Conservation (phyloP, 2,113 vertebrate species). For the Atractosteus spatula region DNA sequence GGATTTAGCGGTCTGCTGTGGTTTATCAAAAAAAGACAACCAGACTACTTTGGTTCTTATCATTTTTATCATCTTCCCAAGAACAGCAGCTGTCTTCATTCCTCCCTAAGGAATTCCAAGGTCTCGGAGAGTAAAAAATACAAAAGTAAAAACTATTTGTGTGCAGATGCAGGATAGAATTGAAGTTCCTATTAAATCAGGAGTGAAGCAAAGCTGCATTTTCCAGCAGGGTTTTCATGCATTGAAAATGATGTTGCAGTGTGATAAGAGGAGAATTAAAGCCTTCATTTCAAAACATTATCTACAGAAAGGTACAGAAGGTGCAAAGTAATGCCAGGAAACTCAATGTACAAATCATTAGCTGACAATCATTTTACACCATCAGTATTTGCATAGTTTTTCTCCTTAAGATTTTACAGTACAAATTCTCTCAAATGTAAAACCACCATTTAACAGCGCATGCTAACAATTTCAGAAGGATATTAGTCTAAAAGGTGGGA, state of each 20-base stretch:
- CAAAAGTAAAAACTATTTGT: not conserved
- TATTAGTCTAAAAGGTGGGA: no score
- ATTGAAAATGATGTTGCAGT: not conserved
- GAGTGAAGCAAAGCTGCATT: not conserved
- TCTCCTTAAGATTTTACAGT: no score
- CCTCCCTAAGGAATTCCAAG: not conserved
- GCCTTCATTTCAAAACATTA: not conserved
- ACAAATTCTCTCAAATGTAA: no score
- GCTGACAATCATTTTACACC: no score
- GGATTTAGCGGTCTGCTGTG: not conserved
- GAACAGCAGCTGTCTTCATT: not conserved
- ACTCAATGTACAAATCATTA: no score
- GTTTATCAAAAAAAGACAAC: not conserved
- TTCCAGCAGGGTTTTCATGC: not conserved
- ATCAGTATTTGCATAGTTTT: no score
- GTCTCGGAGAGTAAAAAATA: conserved; percentile 2
- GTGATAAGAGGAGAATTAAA: not conserved
- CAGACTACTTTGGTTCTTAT: not conserved
- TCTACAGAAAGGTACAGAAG: no score
- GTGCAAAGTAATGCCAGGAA: no score
- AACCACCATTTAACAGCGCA: no score
- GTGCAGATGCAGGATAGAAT: not conserved
- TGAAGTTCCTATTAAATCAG: not conserved
- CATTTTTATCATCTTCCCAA: not conserved
- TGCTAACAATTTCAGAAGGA: no score